A percentile compares a stretch with the other conserved stretches of the same genome.
These are phyloP conservation scores for Andrena trimmerana DNA, from an alignment of 2,888 invertebrate species.

Conservation along the genomic window DNA sequence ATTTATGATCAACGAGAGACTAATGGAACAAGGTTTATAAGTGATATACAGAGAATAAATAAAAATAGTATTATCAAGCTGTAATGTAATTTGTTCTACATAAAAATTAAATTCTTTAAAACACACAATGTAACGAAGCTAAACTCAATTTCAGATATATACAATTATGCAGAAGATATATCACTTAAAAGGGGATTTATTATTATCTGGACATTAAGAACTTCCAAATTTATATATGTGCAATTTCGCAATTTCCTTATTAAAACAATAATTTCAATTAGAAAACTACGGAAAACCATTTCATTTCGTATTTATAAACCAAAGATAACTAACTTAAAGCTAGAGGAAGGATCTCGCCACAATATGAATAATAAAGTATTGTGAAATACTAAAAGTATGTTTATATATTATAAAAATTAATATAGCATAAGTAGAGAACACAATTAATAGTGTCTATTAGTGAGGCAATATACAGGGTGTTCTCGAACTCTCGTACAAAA, in stretches of 20 bases:
- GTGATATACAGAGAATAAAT: not conserved
- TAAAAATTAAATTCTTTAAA: no score
- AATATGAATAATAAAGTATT: not conserved
- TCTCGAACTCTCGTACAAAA: not conserved
- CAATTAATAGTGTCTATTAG: not conserved
- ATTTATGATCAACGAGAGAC: not conserved
- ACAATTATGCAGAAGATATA: constrained; percentile 1
- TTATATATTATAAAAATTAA: not conserved
- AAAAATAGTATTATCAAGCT: no score
- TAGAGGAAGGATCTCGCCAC: not conserved
- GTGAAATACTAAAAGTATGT: not conserved
- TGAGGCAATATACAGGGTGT: not conserved
- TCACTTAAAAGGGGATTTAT: not conserved
- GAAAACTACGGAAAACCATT: not conserved
- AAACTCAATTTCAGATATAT: not conserved
- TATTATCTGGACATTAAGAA: not conserved
- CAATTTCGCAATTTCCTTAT: not conserved
- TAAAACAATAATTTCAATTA: not conserved
- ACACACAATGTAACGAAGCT: not conserved
- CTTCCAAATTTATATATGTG: not conserved
- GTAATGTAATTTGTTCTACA: no score
- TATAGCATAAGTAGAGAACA: not conserved
- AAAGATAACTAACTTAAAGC: not conserved
- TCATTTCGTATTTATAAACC: not conserved
- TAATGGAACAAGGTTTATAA: not conserved